Percentiles rank a stretch among this genome's conserved stretches.
These are phyloP conservation scores for Bombus waltoni DNA, from an alignment of 1,140 invertebrate genomes.

Conservation along the genomic window DNA sequence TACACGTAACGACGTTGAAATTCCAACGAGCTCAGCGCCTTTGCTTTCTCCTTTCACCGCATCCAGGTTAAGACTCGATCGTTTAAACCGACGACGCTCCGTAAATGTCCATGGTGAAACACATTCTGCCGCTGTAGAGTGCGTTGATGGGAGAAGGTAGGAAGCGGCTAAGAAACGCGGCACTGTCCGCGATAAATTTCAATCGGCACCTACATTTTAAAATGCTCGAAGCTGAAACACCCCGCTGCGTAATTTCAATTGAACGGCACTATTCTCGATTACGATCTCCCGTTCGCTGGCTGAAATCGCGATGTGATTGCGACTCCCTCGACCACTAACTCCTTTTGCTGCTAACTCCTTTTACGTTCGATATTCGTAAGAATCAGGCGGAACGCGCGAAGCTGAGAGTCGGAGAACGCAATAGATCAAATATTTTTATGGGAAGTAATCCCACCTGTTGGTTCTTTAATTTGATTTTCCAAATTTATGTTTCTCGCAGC, in stretches of 20 bases:
- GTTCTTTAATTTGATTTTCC: too few relatives aligned
- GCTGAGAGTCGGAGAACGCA: too few relatives aligned
- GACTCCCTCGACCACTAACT: too few relatives aligned
- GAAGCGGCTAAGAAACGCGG: background rate
- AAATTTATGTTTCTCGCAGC: too few relatives aligned
- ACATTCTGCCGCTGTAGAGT: background rate
- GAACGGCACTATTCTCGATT: background rate
- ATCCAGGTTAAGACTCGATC: slow-evolving; percentile 43
- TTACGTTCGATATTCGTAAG: background rate
- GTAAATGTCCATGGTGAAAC: background rate
- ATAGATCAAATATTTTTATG: too few relatives aligned
- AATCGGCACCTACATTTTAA: background rate
- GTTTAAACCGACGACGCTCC: too few relatives aligned
- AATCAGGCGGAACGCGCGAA: background rate
- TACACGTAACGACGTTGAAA: slow-evolving; percentile 55
- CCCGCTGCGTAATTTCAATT: background rate
- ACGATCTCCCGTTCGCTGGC: background rate
- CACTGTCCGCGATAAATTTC: background rate
- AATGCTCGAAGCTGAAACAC: background rate
- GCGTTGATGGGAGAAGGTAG: slow-evolving; percentile 8
- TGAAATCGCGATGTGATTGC: background rate
- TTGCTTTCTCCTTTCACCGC: background rate
- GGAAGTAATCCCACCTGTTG: too few relatives aligned
- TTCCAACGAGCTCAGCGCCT: slow-evolving; percentile 34
- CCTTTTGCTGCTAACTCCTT: background rate